Percentiles rank a stretch among this genome's conserved stretches.
These are phyloP conservation scores for Heliconius erato DNA, from an alignment of 2,888 invertebrate genomes.

Conservation along the genomic window DNA sequence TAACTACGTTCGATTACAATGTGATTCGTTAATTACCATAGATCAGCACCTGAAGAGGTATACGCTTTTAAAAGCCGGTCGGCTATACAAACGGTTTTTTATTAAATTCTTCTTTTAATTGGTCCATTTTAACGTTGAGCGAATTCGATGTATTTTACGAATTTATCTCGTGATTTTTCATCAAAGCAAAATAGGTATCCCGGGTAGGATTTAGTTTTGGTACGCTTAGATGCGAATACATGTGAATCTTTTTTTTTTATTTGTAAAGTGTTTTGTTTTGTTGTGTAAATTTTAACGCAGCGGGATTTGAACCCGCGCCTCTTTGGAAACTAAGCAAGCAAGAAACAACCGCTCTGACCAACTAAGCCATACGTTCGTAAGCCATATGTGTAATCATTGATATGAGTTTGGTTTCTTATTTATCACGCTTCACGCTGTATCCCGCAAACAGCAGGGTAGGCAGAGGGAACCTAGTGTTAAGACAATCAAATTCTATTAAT, in stretches of 20 bases:
- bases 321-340: too few species aligned
- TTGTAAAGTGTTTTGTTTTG: too few species aligned
- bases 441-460: too few species aligned
- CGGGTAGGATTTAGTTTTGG: background rate
- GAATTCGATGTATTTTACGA: conserved; percentile 4
- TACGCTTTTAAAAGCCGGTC: conserved; percentile 2
- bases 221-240: background rate
- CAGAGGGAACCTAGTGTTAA: too few species aligned
- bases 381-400: background rate
- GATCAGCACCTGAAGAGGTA: conserved; percentile 20
- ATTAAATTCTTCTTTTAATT: conserved; percentile 33
- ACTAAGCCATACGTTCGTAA: too few species aligned
- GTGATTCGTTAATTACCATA: conserved; percentile 3
- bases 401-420: background rate
- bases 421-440: too few species aligned
- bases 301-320: too few species aligned
- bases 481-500: background rate
- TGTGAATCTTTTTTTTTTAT: background rate
- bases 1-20: background rate
- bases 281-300: too few species aligned
- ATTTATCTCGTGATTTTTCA: conserved; percentile 8
- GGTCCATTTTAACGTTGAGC: conserved; percentile 16
- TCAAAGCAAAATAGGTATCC: background rate
- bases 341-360: too few species aligned
- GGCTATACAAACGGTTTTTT: conserved; percentile 29